Percentiles rank a stretch among this genome's conserved stretches.
These are phyloP conservation scores for Eristalinus aeneus DNA, from an alignment of 2,888 invertebrate species.

Conservation along the genomic window DNA sequence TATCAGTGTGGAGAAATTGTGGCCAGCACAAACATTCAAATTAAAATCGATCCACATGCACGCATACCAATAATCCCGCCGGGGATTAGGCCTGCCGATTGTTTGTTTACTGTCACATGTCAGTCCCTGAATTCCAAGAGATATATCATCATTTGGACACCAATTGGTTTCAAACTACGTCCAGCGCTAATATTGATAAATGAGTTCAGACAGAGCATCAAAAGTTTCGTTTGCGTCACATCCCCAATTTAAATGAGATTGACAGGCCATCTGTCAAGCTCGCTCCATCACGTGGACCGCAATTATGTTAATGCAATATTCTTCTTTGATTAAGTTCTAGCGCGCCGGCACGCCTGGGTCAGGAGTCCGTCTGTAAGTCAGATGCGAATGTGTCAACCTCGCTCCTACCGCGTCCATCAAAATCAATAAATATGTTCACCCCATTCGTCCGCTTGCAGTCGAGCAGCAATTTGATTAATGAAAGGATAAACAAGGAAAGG, in stretches of 20 bases:
- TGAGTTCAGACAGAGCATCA: background rate
- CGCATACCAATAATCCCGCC: background rate
- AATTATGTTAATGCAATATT: conserved; percentile 4
- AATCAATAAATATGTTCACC: conserved; percentile 19
- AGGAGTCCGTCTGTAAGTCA: background rate
- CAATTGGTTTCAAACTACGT: background rate
- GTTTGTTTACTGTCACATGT: conserved; percentile 1
- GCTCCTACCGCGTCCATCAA: background rate
- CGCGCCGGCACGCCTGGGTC: background rate
- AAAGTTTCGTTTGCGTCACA: background rate
- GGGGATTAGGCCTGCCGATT: background rate
- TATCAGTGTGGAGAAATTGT: background rate
- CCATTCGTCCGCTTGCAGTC: background rate
- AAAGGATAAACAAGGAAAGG: conserved; percentile 14
- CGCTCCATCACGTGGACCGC: background rate
- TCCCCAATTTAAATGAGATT: background rate
- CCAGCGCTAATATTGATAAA: conserved; percentile 8
- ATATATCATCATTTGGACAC: background rate
- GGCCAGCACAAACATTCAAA: background rate
- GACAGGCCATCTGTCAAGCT: background rate
- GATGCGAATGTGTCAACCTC: background rate
- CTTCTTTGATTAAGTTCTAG: background rate
- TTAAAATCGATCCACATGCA: background rate
- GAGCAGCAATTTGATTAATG: conserved; percentile 34
- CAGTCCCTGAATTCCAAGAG: background rate